Conservation (phyloP, 2,797 vertebrate species). For the Gallinago solitaria region DNA sequence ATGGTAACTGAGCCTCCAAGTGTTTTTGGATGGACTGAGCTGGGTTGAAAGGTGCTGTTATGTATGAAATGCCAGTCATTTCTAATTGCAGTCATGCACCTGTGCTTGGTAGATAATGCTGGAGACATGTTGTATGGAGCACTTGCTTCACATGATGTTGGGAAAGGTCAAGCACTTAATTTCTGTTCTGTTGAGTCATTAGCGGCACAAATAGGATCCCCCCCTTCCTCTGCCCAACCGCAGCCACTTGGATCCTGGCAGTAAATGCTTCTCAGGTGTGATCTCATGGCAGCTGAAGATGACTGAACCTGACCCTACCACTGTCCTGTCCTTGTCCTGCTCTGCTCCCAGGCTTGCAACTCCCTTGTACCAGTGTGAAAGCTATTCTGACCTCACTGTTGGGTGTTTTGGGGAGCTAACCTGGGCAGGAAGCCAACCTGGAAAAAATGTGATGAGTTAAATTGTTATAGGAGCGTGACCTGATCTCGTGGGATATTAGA, state of each 20-base stretch:
- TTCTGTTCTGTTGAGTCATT: neutral
- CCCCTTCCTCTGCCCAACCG: neutral
- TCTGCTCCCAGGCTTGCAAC: neutral
- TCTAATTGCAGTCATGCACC: conserved; percentile 60
- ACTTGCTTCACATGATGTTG: conserved; percentile 35
- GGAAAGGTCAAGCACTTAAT: conserved; percentile 41
- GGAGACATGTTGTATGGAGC: neutral
- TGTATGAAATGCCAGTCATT: neutral
- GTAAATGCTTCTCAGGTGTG: conserved; percentile 35
- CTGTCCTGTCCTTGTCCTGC: neutral
- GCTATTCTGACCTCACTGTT: neutral
- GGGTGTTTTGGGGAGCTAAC: neutral
- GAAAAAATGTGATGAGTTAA: neutral
- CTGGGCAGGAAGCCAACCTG: neutral
- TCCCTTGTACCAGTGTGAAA: neutral
- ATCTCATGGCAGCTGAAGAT: neutral
- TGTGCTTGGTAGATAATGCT: conserved; percentile 48
- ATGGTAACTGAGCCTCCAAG: neutral
- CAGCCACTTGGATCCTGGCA: neutral
- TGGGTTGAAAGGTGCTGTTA: conserved; percentile 42
- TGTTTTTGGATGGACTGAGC: neutral
- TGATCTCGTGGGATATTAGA: neutral
- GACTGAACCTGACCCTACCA: neutral
- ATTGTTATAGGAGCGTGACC: neutral
- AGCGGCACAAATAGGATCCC: neutral